These are phyloP conservation scores for Patagioenas fasciata DNA, from an alignment of 2,113 vertebrate genomes.

Conservation along the genomic window DNA sequence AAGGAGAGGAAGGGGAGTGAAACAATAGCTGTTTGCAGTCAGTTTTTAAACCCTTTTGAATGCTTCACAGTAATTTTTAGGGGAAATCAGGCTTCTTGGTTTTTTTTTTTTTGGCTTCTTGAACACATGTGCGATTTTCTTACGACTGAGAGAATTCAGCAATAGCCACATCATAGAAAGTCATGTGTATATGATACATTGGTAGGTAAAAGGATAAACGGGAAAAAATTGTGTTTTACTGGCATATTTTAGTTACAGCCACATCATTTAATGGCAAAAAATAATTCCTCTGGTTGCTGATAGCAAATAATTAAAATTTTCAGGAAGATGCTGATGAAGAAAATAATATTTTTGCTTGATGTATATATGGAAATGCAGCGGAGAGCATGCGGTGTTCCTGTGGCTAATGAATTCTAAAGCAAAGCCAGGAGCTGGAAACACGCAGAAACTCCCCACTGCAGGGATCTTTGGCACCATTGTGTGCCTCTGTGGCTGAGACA, in stretches of 20 bases:
- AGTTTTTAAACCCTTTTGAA: not conserved
- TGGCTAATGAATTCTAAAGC: constrained; percentile 29
- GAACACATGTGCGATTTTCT: not conserved
- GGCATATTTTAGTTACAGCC: not conserved
- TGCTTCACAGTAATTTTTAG: not conserved
- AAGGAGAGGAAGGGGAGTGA: not conserved
- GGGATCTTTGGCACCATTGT: constrained; percentile 82
- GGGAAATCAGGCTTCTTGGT: not conserved
- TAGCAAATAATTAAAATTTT: not conserved
- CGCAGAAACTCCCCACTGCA: constrained; percentile 69
- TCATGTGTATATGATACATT: not conserved
- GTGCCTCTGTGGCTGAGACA: constrained; percentile 80
- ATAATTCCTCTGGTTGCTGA: not conserved
- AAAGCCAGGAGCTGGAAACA: constrained; percentile 24
- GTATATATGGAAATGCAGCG: not conserved
- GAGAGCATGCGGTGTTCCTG: not conserved
- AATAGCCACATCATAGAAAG: not conserved
- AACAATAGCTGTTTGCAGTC: not conserved
- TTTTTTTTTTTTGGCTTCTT: not conserved
- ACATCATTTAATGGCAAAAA: not conserved
- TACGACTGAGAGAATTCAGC: not conserved
- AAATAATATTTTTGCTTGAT: not conserved
- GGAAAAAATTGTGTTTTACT: not conserved
- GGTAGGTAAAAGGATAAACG: not conserved
- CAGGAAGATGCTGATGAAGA: not conserved